Evolutionary conservation across 2,113 vertebrate species (phyloP).

Genomic region (Chauna torquata): DNA sequence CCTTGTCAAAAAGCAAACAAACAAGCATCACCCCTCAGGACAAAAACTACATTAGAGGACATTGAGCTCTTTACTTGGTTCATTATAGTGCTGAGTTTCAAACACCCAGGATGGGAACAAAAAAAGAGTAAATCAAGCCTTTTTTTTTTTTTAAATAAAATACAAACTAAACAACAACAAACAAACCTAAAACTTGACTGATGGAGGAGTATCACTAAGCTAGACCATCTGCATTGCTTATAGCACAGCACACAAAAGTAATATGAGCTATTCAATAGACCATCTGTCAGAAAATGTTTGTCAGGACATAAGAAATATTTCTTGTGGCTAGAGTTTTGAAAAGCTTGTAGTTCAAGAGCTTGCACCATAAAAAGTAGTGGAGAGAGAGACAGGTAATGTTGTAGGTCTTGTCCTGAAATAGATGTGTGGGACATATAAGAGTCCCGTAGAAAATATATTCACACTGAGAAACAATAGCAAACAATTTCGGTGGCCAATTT

Average conservation of each 20-base stretch:
- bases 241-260: conserved; percentile 43
- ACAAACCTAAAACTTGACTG: conserved; percentile 55
- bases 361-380: not conserved
- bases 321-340: not conserved
- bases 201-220: conserved; percentile 36
- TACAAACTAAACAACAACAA: not conserved
- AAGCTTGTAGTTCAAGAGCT: not conserved
- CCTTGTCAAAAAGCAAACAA: conserved; percentile 52
- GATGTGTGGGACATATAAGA: not conserved
- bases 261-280: conserved; percentile 39
- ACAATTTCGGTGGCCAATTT: not conserved
- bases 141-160: too few relatives aligned
- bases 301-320: conserved; percentile 4
- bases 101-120: not conserved
- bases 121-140: conserved; percentile 26
- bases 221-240: conserved; percentile 59
- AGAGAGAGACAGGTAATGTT: not conserved
- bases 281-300: conserved; percentile 52
- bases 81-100: conserved; percentile 53
- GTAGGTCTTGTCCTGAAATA: not conserved
- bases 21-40: conserved; percentile 52
- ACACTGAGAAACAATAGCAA: not conserved
- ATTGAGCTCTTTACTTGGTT: conserved; percentile 52
- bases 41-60: conserved; percentile 58
- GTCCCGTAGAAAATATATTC: not conserved